Conservation (phyloP, 2,888 invertebrate species). For the Oligia latruncula region DNA sequence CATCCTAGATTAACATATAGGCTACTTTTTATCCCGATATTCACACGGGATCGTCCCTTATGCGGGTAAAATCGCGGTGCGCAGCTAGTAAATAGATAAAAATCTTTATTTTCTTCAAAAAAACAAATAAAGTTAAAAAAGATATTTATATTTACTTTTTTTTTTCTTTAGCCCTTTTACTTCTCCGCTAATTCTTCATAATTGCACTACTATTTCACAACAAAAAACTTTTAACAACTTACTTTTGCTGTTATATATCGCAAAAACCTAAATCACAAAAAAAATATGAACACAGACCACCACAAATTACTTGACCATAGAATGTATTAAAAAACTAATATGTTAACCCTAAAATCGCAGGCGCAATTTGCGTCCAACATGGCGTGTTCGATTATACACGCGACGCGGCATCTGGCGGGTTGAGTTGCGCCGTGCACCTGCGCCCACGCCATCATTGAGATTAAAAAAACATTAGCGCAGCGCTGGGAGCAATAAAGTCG, state of each 20-base stretch:
- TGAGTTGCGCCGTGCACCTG: slow-evolving; percentile 60
- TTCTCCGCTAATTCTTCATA: neutral
- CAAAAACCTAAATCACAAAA: slow-evolving; percentile 2
- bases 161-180: neutral
- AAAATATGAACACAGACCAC: slow-evolving; percentile 13
- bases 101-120: neutral
- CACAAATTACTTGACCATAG: slow-evolving; percentile 38
- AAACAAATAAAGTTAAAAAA: too few relatives aligned
- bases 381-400: slow-evolving; percentile 68
- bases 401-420: slow-evolving; percentile 67
- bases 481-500: slow-evolving; percentile 37
- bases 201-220: neutral
- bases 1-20: too few relatives aligned
- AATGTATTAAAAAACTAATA: slow-evolving; percentile 48
- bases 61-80: too few relatives aligned
- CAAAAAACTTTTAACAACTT: slow-evolving; percentile 2
- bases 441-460: slow-evolving; percentile 58
- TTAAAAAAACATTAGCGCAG: slow-evolving; percentile 66
- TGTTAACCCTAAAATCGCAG: slow-evolving; percentile 66
- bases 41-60: too few relatives aligned
- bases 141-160: neutral
- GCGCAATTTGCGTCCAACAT: slow-evolving; percentile 67
- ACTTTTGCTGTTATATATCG: slow-evolving; percentile 12
- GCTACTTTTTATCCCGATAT: too few relatives aligned
- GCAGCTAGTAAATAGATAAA: neutral